phyloP scores from a whole-genome alignment of 2,113 vertebrate genomes.

The Cyprinodon variegatus region DNA sequence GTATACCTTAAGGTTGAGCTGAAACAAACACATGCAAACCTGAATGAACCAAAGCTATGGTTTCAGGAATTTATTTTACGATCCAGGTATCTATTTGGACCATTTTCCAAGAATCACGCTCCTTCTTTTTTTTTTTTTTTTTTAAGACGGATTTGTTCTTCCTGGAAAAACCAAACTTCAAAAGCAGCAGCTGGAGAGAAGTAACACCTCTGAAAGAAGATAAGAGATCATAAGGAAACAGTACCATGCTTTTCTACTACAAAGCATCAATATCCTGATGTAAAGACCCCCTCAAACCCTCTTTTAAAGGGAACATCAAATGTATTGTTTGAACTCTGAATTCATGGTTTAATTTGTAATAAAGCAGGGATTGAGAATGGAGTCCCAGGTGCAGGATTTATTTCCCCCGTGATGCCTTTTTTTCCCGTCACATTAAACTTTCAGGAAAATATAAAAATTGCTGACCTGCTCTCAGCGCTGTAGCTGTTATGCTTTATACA shows the following conservation, averaged over 20 bases:
- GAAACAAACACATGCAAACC: neutral
- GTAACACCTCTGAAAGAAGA: slow-evolving; percentile 6
- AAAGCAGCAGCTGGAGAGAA: slow-evolving; percentile 31
- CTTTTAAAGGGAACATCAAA: slow-evolving; percentile 14
- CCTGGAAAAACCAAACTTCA: slow-evolving; percentile 50
- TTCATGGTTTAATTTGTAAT: slow-evolving; percentile 23
- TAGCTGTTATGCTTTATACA: slow-evolving; percentile 66
- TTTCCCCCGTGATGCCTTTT: neutral
- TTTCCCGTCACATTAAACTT: neutral
- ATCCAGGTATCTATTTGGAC: neutral
- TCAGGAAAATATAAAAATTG: slow-evolving; percentile 27
- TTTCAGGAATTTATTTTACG: neutral
- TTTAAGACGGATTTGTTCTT: slow-evolving; percentile 16
- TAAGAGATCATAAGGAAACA: slow-evolving; percentile 25
- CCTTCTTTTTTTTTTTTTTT: neutral
- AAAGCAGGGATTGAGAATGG: slow-evolving; percentile 15
- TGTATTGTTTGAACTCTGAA: neutral
- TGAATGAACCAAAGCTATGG: neutral
- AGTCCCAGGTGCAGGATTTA: too few species aligned
- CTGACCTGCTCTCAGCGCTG: slow-evolving; percentile 47
- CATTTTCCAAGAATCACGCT: neutral
- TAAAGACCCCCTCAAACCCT: slow-evolving; percentile 15
- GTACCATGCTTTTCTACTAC: slow-evolving; percentile 20
- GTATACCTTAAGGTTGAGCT: neutral
- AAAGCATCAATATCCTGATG: slow-evolving; percentile 24